These are phyloP conservation scores for Cylas formicarius DNA, from an alignment of 1,140 invertebrate species.

Conservation along the genomic window DNA sequence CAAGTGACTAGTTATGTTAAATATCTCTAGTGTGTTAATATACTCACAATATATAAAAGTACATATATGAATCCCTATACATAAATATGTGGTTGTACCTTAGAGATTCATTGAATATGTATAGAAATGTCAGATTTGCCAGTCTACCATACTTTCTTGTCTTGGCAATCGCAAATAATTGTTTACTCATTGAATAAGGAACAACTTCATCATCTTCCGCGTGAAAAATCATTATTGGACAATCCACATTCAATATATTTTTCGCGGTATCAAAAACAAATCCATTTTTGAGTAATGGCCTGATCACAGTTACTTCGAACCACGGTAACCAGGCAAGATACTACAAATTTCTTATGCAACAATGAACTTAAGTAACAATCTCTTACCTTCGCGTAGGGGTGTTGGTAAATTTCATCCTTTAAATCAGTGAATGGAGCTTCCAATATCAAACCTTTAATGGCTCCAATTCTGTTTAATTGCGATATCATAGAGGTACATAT, in stretches of 20 bases:
- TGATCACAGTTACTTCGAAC: slow-evolving; percentile 52
- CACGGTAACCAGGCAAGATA: slow-evolving; percentile 35
- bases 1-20: background rate
- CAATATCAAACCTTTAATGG: slow-evolving; percentile 30
- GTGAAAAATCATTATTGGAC: slow-evolving; percentile 35
- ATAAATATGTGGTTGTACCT: slow-evolving; percentile 26
- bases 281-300: slow-evolving; percentile 52
- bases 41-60: slow-evolving; percentile 25
- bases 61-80: slow-evolving; percentile 25
- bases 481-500: slow-evolving; percentile 26
- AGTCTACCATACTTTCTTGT: slow-evolving; percentile 5
- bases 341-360: slow-evolving; percentile 3
- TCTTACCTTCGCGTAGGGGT: slow-evolving; percentile 31
- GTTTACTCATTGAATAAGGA: slow-evolving; percentile 32
- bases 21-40: background rate
- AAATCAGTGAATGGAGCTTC: slow-evolving; percentile 37
- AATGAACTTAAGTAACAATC: background rate
- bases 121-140: slow-evolving; percentile 16
- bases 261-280: slow-evolving; percentile 33
- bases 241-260: slow-evolving; percentile 26
- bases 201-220: slow-evolving; percentile 36
- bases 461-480: slow-evolving; percentile 17
- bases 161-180: slow-evolving; percentile 24
- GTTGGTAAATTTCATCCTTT: slow-evolving; percentile 32
- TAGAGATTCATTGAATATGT: slow-evolving; percentile 20